A percentile compares a stretch with the other conserved stretches of the same genome.
These are phyloP conservation scores for Hydrochoerus hydrochaeris DNA, from an alignment of 2,113 vertebrate species.

Conservation along the genomic window DNA sequence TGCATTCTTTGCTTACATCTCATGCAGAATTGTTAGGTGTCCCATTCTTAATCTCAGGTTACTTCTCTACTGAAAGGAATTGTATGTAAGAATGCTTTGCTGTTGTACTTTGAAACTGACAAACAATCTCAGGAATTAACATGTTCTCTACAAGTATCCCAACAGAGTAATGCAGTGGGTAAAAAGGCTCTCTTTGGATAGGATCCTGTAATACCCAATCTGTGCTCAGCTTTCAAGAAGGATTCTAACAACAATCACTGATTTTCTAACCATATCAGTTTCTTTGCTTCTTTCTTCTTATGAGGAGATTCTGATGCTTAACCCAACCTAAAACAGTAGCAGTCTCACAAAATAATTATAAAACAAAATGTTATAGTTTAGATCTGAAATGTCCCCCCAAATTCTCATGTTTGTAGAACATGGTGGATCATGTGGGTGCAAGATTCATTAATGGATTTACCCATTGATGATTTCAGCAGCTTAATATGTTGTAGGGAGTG, in stretches of 20 bases:
- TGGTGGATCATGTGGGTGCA: not conserved
- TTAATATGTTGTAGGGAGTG: not conserved
- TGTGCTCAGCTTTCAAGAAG: not conserved
- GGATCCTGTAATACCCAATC: not conserved
- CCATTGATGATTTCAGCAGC: not conserved
- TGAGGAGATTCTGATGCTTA: not conserved
- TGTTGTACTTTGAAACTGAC: not conserved
- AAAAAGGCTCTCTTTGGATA: not conserved
- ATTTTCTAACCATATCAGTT: not conserved
- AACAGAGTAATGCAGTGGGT: not conserved
- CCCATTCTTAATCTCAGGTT: not conserved
- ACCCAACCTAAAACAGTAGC: not conserved
- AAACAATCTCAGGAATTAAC: not conserved
- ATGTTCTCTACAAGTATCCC: not conserved
- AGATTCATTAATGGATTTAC: not conserved
- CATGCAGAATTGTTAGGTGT: not conserved
- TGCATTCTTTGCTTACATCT: not conserved
- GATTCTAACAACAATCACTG: not conserved
- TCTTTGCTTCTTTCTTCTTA: not conserved
- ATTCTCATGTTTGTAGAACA: not conserved
- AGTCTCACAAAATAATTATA: constrained; percentile 1
- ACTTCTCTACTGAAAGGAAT: constrained; percentile 11
- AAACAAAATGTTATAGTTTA: not conserved
- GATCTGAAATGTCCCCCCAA: not conserved
- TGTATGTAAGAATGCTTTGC: not conserved